Conservation (phyloP, 2,113 vertebrate genomes). For the Oceanodroma tethys region DNA sequence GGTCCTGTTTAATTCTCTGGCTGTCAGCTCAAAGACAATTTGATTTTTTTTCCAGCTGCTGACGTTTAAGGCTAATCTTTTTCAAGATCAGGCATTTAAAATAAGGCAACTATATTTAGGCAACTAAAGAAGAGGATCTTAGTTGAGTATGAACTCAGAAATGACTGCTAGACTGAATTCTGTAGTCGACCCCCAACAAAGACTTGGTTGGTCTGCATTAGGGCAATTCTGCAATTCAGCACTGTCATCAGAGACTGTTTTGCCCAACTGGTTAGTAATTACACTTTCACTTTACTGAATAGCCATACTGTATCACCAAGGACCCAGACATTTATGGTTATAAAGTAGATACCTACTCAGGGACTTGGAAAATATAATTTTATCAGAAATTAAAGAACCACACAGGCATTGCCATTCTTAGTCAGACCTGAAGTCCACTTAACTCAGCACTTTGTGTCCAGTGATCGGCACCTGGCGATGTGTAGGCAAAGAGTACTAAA, state of each 20-base stretch:
- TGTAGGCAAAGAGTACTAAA: neutral
- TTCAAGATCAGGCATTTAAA: slow-evolving; percentile 12
- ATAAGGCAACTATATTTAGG: neutral
- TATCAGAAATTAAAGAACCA: neutral
- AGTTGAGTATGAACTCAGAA: neutral
- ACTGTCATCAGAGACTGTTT: neutral
- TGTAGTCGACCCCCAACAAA: neutral
- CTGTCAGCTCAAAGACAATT: neutral
- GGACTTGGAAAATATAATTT: neutral
- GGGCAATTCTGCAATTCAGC: neutral
- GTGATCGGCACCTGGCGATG: neutral
- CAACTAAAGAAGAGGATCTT: neutral
- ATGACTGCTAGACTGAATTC: neutral
- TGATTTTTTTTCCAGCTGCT: slow-evolving; percentile 25
- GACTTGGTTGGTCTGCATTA: neutral
- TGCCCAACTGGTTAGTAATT: neutral
- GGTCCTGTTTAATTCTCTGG: neutral
- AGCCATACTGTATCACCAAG: neutral
- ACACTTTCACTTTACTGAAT: neutral
- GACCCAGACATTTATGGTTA: neutral
- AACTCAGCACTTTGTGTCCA: neutral
- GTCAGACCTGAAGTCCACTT: neutral
- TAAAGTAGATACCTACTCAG: neutral
- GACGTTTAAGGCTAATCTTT: slow-evolving; percentile 11
- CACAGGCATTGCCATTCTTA: neutral